phyloP scores from a whole-genome alignment of 2,113 vertebrate species.

The Platichthys flesus region DNA sequence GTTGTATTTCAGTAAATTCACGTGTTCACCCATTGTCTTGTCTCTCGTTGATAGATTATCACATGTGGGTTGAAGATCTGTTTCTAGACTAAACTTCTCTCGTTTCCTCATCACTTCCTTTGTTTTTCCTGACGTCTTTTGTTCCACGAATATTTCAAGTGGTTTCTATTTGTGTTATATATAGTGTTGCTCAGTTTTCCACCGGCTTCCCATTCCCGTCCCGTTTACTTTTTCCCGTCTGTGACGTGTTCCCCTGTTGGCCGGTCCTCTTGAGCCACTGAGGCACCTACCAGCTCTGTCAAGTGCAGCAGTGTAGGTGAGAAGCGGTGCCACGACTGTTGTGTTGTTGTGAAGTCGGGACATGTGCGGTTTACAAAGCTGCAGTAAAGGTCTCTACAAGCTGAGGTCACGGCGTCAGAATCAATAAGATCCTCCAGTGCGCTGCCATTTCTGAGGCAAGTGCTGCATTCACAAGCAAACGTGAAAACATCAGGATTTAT shows the following conservation, averaged over 20 bases:
- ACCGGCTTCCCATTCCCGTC: constrained; percentile 3
- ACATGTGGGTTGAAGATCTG: constrained; percentile 8
- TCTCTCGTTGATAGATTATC: neutral
- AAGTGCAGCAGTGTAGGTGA: neutral
- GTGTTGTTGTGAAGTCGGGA: no score
- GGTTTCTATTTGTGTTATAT: constrained; percentile 16
- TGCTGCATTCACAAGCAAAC: no score
- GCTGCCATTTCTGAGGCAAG: no score
- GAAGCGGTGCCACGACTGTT: no score
- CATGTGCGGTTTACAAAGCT: no score
- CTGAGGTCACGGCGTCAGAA: no score
- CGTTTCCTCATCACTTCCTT: neutral
- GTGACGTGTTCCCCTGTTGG: neutral
- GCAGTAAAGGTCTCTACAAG: no score
- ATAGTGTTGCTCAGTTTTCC: neutral
- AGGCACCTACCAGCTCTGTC: neutral
- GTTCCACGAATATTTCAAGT: neutral
- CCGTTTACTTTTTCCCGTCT: neutral
- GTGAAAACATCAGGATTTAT: no score
- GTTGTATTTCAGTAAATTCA: no score
- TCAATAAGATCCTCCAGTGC: no score
- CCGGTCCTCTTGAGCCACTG: neutral
- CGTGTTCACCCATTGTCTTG: neutral
- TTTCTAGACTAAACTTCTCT: neutral
- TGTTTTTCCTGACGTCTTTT: neutral